A percentile compares a stretch with the other conserved stretches of the same genome.
Evolutionary conservation across 2,888 invertebrate species (phyloP).

Genomic region (Epirrhoe tristata): DNA sequence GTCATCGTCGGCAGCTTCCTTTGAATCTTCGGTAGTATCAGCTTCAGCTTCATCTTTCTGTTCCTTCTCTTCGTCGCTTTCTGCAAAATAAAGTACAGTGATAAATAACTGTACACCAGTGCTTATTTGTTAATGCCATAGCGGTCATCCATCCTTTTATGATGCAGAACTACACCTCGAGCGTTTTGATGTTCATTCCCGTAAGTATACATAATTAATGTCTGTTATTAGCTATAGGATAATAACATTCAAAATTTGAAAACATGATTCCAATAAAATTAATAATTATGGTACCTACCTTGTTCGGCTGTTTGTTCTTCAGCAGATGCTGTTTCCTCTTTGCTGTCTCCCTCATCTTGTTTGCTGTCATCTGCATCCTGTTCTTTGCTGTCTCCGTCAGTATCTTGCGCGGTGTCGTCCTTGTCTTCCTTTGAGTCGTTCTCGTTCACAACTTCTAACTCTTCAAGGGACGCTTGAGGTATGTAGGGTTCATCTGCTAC

Average conservation of each 20-base stretch:
- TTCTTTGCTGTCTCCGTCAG: conserved; percentile 67
- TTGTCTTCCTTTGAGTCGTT: conserved; percentile 73
- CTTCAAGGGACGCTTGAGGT: conserved; percentile 78
- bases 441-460: conserved; percentile 64
- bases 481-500: conserved; percentile 81
- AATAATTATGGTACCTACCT: conserved; percentile 57
- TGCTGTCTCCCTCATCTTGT: conserved; percentile 65
- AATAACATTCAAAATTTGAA: background rate
- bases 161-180: no score
- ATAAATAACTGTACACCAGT: no score
- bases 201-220: no score
- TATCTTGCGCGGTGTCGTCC: conserved; percentile 63
- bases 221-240: background rate
- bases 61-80: conserved; percentile 67
- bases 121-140: no score
- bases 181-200: no score
- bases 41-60: conserved; percentile 59
- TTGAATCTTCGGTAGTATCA: conserved; percentile 50
- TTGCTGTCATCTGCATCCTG: conserved; percentile 54
- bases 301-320: conserved; percentile 77
- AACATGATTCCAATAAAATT: background rate
- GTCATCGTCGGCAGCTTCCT: conserved; percentile 59
- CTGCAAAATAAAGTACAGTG: conserved; percentile 53
- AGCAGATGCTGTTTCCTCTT: conserved; percentile 72
- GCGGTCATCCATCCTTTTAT: no score